Base-by-base conservation (phyloP, 2,113 vertebrate genomes). In the Papio anubis region DNA sequence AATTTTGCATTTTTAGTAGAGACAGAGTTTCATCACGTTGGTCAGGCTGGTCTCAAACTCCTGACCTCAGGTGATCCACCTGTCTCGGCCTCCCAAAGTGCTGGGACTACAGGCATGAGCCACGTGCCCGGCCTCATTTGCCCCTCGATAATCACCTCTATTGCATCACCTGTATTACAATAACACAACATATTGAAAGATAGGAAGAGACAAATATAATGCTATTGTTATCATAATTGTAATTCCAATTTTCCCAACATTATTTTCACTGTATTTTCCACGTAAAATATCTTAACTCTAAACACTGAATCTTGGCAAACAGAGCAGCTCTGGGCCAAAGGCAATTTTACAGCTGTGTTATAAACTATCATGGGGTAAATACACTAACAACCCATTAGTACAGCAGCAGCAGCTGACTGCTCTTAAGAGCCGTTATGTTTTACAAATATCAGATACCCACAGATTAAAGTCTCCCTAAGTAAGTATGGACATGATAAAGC, bases 261-360 rank as follows among this genome's bases (percentile, higher is more conserved):
- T 78, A 75, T 40, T 57, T 86, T 91, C 52, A 78, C 35, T 64
- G 2, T 84, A 68, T 27, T 61, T 88, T 94, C 88, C 72, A 97
- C 94, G 96, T 96, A 78, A 93, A 94, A 3, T 82, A 48, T 38
- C 27, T 93, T 95, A 93, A 83, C 40, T 95, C 61, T 88, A 81
- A 95, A 95, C 9, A 96, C 50, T 70, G 95, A 87, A 72, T 97
- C 78, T 80, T 91, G 57, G 86, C 45, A 86, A 68, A 92, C 66
- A 43, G 68, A 83, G 40, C 59, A 76, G n/a, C 70, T 88, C 45
- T 68, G 75, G 30, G 93, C 16, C 91, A 91, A 94, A 96, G n/a
- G n/a, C 75, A 96, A 83, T 68, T 90, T 48, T 79, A 55, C 10
- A 96, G 57, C 70, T 83, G 6, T 21, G 17, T 81, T 89, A 75